Evolutionary conservation across 2,797 vertebrate genomes (phyloP), one percentile per base, ranked within the genome.

Genomic region (Xenops minutus): DNA sequence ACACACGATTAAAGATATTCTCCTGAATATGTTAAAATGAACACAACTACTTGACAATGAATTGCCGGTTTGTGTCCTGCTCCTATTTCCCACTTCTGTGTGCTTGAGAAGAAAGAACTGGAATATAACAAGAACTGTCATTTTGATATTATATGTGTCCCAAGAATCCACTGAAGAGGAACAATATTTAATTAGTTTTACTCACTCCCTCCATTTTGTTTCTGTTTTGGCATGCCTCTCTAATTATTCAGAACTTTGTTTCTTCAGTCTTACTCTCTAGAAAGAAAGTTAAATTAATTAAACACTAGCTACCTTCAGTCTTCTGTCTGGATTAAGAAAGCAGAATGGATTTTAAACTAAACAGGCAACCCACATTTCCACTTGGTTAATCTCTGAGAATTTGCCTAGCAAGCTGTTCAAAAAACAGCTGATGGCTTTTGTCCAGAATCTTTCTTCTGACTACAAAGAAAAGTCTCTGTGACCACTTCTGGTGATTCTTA

Each of bases 311-410:
- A 88, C 9, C 23, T 92, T 84, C 89, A 88, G 41, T 81, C 44
- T 88, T 67, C 46, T 86, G 56, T 88, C 62, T 80, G 62, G 64
- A 75, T 93, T 93, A 96, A 85, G 64, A 86, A 32, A 95, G 85
- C 69, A 95, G 66, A 96, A 95, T 71, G 61, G 69, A 92, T 96
- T 93, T 92, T 93, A 92, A 94, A 81, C 43, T 75, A 36, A 86
- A 72, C 32, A 74, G 66, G n/a, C 63, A 79, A 91, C n/a, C 52
- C 44, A 72, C 3, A 5, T 89, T 95, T 95, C 75, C 30, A 61
- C 62, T 90, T 77, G 54, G 23, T 84, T 49, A 74, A 8, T 93
- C 80, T 41, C 9, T 71, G 52, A 82, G 37, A 95, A 95, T 89
- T 78, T 90, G 55, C 61, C 34, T 88, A 86, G 21, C 21, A 90